These are phyloP conservation scores for Omphaloscelis lunosa DNA, from an alignment of 2,888 invertebrate genomes.

Conservation along the genomic window DNA sequence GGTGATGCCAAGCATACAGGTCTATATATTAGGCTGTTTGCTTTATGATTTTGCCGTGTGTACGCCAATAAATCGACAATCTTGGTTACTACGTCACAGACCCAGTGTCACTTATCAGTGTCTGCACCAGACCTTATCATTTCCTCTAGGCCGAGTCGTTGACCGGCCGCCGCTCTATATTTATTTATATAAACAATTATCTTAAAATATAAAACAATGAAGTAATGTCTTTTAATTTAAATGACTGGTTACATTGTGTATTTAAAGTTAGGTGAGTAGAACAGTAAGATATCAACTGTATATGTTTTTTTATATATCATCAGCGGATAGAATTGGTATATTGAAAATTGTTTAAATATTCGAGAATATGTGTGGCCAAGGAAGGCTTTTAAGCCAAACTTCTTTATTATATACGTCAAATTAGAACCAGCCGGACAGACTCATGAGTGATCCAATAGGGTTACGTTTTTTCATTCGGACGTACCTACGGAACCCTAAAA, in stretches of 20 bases:
- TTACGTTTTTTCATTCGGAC: too few species aligned
- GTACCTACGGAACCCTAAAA: too few species aligned
- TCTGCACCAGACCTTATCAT: conserved; percentile 49
- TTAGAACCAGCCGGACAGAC: too few species aligned
- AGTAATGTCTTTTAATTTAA: background rate
- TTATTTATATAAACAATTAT: background rate
- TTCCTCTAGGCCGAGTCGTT: conserved; percentile 49
- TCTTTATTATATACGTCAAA: background rate
- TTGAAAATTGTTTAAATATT: background rate
- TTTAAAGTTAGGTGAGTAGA: background rate
- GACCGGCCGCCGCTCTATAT: conserved; percentile 38
- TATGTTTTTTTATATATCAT: background rate
- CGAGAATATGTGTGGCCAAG: background rate
- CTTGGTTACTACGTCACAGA: conserved; percentile 25
- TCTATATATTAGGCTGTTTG: background rate
- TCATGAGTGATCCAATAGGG: too few species aligned
- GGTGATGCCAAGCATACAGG: too few species aligned
- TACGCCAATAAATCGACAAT: background rate
- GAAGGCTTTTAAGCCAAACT: too few species aligned
- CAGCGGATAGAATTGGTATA: background rate
- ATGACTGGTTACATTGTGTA: background rate
- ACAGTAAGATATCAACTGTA: background rate
- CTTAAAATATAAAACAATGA: conserved; percentile 3
- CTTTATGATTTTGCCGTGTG: background rate
- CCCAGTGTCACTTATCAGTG: conserved; percentile 29